Base-by-base conservation (phyloP, 1,140 invertebrate genomes). In the Hypsibius dujardini region DNA sequence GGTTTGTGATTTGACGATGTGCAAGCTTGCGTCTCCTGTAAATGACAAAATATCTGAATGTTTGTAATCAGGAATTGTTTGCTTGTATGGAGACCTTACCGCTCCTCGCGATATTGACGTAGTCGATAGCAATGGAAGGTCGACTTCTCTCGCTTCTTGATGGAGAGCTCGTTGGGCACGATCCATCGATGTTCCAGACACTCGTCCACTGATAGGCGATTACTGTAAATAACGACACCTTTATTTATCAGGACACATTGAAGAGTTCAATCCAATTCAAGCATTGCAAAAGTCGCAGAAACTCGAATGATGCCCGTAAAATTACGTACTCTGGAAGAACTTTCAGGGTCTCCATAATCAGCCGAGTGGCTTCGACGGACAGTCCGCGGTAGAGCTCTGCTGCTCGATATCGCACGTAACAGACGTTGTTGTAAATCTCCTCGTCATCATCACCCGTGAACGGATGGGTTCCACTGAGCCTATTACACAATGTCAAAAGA, bases 171-270 rank as follows among this genome's bases (percentile, higher is more conserved):
- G 1, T 88, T 88, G 1, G 89, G 87, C 72, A 89, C 83, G 28
- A 98, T 81, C 92, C 95, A 98, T 78, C 92, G 87, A 79, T 97
- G 90, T 77, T 97, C 92, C 76, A 91, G 85, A 76, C 91, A 94
- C 79, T 97, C 93, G 76, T 96, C 92, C 0, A 89, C 86, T 59
- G 87, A 86, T 70, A 94, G 90, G 77, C 95, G 83, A 84, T 96
- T 95, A 74, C 91, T 94, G 75, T 69, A 83, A 82, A 14, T 28
- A 28, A 28, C 28, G 28, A 28, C 28, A 28, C 28, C 28, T 28
- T 28, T 28, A 28, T 28, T 28, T 28, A 28, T 28, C 28, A 28
- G 28, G 28, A 28, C 28, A 28, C 28, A 28, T 28, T 28, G 28
- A 28, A 28, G 28, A 28, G 28, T 28, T 28, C 28, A 28, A 28